Evolutionary conservation across 2,113 vertebrate species (phyloP).

Genomic region (Paradoxurus hermaphroditus): DNA sequence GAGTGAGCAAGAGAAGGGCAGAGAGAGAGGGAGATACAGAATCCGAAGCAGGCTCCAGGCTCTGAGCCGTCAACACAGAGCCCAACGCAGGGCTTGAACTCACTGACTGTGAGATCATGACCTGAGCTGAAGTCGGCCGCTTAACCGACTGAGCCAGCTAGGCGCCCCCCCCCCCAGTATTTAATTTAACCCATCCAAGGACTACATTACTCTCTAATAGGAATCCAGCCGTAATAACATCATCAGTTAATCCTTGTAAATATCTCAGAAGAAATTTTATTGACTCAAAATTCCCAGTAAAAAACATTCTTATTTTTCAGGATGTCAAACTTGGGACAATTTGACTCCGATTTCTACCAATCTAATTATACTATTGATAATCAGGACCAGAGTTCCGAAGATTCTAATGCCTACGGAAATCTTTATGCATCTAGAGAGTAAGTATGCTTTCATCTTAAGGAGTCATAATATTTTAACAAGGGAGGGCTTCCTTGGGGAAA

Average conservation of each 20-base stretch:
- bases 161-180: too few relatives aligned
- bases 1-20: too few relatives aligned
- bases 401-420: conserved; percentile 55
- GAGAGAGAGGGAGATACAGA: too few relatives aligned
- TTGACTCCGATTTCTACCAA: conserved; percentile 90
- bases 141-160: too few relatives aligned
- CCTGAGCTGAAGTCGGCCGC: too few relatives aligned
- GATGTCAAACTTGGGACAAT: conserved; percentile 87
- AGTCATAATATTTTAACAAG: background rate
- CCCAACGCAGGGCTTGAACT: too few relatives aligned
- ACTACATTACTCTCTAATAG: background rate
- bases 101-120: too few relatives aligned
- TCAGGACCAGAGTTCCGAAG: conserved; percentile 77
- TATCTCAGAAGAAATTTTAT: background rate
- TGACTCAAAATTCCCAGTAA: background rate
- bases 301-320: conserved; percentile 69
- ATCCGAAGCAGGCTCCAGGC: too few relatives aligned
- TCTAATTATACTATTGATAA: conserved; percentile 88
- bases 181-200: background rate
- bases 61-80: too few relatives aligned
- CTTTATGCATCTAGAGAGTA: conserved; percentile 73
- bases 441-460: conserved; percentile 56
- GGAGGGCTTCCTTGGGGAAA: background rate
- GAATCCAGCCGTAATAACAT: background rate
- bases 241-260: background rate